Conservation (phyloP, 1,140 invertebrate species). For the Cydia amplana region DNA sequence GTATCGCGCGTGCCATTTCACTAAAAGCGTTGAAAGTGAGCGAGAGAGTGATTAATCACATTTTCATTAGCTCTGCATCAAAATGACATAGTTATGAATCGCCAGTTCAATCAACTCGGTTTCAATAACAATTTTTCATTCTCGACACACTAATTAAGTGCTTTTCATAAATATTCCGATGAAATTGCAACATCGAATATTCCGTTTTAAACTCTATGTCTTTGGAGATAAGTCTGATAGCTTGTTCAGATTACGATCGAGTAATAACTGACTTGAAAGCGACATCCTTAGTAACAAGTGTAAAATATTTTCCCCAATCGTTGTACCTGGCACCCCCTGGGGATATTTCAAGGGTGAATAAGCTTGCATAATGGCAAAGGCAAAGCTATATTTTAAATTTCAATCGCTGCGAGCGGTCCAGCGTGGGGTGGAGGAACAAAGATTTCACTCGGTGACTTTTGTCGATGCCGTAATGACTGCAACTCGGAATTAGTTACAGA, state of each 20-base stretch:
- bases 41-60: conserved; percentile 65
- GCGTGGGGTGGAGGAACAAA: conserved; percentile 69
- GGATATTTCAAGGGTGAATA: conserved; percentile 81
- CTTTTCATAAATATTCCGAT: conserved; percentile 73
- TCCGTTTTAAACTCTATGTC: conserved; percentile 50
- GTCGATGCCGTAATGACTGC: conserved; percentile 30
- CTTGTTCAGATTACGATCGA: conserved; percentile 41
- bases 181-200: conserved; percentile 36
- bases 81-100: conserved; percentile 78
- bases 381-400: conserved; percentile 81
- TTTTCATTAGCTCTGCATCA: conserved; percentile 75
- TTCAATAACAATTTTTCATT: conserved; percentile 80
- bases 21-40: conserved; percentile 57
- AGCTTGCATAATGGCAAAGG: conserved; percentile 80
- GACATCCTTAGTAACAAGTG: conserved; percentile 79
- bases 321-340: conserved; percentile 77
- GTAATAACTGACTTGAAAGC: conserved; percentile 64
- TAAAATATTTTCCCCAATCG: conserved; percentile 79
- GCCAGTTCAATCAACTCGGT: conserved; percentile 76
- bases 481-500: conserved; percentile 30
- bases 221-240: conserved; percentile 45
- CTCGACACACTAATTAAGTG: conserved; percentile 79
- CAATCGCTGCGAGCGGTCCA: conserved; percentile 77
- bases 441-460: conserved; percentile 72
- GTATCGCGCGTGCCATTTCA: conserved; percentile 52